Conservation (phyloP, 1,140 invertebrate species). For the Colletes gigas region DNA sequence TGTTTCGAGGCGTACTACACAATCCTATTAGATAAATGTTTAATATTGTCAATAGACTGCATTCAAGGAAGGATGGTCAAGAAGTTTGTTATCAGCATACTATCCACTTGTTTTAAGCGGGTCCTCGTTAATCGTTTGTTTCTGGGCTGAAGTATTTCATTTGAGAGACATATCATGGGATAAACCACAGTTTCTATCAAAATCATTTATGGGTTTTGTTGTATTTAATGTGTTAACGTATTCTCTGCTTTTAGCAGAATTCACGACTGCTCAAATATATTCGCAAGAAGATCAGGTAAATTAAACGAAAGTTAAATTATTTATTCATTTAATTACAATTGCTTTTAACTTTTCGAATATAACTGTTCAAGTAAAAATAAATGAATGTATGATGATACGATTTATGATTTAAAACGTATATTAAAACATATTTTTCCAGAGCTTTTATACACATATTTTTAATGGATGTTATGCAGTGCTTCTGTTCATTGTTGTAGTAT, state of each 20-base stretch:
- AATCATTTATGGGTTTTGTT: conserved; percentile 95
- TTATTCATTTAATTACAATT: conserved; percentile 16
- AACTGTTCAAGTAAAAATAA: not conserved
- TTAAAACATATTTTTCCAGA: conserved; percentile 80
- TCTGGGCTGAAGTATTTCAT: conserved; percentile 98
- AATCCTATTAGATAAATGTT: too few species aligned
- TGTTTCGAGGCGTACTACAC: too few species aligned
- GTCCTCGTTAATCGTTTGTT: conserved; percentile 95
- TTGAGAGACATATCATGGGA: conserved; percentile 93
- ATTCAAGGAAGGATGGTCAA: conserved; percentile 90
- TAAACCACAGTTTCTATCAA: conserved; percentile 93
- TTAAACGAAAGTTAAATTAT: not conserved
- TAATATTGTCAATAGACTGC: conserved; percentile 84
- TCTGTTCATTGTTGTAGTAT: conserved; percentile 94
- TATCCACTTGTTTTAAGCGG: conserved; percentile 94
- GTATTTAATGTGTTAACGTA: conserved; percentile 95
- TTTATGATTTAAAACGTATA: conserved; percentile 19
- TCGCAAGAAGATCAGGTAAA: conserved; percentile 74
- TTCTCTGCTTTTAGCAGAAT: conserved; percentile 91
- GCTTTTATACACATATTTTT: conserved; percentile 91
- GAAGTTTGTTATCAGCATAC: conserved; percentile 92
- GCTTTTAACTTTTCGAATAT: not conserved
- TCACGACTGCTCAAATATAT: conserved; percentile 86
- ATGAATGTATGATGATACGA: not conserved
- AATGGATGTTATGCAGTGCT: conserved; percentile 95